Percentiles rank a stretch among this genome's conserved stretches.
Evolutionary conservation across 1,140 invertebrate species (phyloP).

Genomic region (Drosophila mojavensis): DNA sequence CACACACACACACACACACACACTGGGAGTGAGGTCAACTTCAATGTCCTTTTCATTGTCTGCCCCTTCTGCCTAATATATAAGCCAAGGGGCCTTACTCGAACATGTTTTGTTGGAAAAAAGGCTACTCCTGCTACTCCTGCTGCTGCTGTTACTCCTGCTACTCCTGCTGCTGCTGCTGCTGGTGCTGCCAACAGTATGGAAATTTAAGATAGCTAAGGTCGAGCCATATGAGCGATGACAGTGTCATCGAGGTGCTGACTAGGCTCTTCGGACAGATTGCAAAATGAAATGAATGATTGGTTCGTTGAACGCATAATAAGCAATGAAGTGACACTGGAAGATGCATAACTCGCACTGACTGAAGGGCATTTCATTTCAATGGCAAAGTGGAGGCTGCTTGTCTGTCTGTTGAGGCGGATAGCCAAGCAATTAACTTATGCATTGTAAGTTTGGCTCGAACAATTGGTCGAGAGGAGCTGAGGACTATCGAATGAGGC

Average conservation of each 20-base stretch:
- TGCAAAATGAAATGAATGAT: conserved; percentile 56
- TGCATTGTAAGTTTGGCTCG: not conserved
- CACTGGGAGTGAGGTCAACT: conserved; percentile 27
- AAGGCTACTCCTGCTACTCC: too few relatives aligned
- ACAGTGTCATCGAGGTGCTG: conserved; percentile 43
- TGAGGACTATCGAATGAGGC: too few relatives aligned
- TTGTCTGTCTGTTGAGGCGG: not conserved
- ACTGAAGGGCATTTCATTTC: conserved; percentile 7
- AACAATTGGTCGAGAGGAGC: not conserved
- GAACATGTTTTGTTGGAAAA: conserved; percentile 32
- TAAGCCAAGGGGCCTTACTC: conserved; percentile 33
- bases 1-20: conserved; percentile 37
- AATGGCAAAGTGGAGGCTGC: not conserved
- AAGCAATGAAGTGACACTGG: conserved; percentile 46
- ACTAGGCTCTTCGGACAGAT: conserved; percentile 43
- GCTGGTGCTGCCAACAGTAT: conserved; percentile 17
- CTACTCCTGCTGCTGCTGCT: too few relatives aligned
- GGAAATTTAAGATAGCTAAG: conserved; percentile 8
- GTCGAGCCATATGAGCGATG: conserved; percentile 41
- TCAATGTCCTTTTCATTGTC: conserved; percentile 48
- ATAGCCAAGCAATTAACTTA: not conserved
- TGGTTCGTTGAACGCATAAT: conserved; percentile 49
- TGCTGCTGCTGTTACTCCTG: too few relatives aligned
- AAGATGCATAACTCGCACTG: conserved; percentile 26
- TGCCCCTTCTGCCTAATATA: conserved; percentile 25